These are phyloP conservation scores for Cygnus buccinator DNA, from an alignment of 2,113 vertebrate species.

Conservation along the genomic window DNA sequence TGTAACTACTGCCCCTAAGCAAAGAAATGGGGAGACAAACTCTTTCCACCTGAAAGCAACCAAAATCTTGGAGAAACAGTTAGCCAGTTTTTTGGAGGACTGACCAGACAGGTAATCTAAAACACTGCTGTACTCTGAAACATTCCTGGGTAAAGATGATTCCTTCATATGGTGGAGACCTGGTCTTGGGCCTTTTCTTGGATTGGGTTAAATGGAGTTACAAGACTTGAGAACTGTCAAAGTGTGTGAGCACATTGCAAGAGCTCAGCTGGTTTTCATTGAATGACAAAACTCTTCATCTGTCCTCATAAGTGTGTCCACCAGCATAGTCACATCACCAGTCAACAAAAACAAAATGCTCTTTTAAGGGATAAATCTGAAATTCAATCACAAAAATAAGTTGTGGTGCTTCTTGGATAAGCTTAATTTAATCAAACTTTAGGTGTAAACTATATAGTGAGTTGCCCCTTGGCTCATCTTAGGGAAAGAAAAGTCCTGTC, in stretches of 20 bases:
- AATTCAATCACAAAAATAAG: neutral
- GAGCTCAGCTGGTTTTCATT: neutral
- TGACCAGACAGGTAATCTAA: neutral
- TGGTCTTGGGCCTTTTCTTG: neutral
- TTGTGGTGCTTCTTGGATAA: neutral
- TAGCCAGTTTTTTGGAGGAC: neutral
- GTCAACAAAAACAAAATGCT: neutral
- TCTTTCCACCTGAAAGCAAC: neutral
- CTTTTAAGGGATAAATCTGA: neutral
- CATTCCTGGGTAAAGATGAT: neutral
- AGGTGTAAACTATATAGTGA: neutral
- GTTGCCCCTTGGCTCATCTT: neutral
- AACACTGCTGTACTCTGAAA: neutral
- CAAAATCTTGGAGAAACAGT: neutral
- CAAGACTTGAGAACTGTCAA: neutral
- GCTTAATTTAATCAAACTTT: neutral
- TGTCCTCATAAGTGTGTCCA: neutral
- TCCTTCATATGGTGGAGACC: neutral
- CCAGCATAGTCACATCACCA: neutral
- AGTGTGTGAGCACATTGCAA: neutral
- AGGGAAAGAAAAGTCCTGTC: neutral
- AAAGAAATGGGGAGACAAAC: neutral
- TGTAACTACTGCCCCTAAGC: neutral
- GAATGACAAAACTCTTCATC: neutral
- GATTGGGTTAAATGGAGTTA: neutral